A percentile compares a stretch with the other conserved stretches of the same genome.
phyloP scores from a whole-genome alignment of 2,888 invertebrate species.

The Therioaphis trifolii region DNA sequence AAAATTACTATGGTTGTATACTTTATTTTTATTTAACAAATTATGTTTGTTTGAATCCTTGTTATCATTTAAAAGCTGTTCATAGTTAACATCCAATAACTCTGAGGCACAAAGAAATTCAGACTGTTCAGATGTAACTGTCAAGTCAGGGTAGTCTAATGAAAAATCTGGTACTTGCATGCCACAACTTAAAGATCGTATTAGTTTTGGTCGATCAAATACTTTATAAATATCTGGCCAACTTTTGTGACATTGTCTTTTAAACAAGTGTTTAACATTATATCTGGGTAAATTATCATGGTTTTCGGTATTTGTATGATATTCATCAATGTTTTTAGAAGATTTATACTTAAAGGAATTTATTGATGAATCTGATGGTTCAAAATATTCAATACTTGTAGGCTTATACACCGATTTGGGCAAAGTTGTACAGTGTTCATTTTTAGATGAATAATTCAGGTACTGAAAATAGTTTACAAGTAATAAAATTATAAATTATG shows the following conservation, averaged over 20 bases:
- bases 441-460: constrained; percentile 23
- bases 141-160: background rate
- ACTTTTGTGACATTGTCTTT: constrained; percentile 42
- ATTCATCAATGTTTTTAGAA: background rate
- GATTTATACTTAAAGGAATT: background rate
- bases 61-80: constrained; percentile 51
- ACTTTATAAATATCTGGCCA: constrained; percentile 40
- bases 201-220: constrained; percentile 25
- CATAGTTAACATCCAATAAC: constrained; percentile 46
- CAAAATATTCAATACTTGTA: background rate
- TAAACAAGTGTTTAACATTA: constrained; percentile 15
- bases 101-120: background rate
- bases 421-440: constrained; percentile 36
- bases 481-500: background rate
- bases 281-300: background rate
- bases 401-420: constrained; percentile 18
- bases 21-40: constrained; percentile 24
- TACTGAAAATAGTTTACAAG: constrained; percentile 35
- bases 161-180: background rate
- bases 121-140: background rate
- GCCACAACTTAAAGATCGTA: constrained; percentile 25
- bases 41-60: constrained; percentile 8
- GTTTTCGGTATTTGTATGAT: background rate
- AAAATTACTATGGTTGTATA: background rate
- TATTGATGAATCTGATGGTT: constrained; percentile 14